These are phyloP conservation scores for Tuberolachnus salignus DNA, from an alignment of 2,888 invertebrate species.

Conservation along the genomic window DNA sequence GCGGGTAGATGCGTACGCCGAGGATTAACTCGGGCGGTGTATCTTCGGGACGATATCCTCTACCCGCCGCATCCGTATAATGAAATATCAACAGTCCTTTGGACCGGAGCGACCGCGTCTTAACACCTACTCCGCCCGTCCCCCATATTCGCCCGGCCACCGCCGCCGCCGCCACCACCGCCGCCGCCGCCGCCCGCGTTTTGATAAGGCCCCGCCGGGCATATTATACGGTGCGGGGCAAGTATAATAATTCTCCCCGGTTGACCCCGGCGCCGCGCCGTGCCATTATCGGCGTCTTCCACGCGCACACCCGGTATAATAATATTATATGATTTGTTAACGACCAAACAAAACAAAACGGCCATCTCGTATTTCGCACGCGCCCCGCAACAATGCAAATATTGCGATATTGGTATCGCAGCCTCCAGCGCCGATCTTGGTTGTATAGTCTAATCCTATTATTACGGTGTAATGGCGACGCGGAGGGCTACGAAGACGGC, in stretches of 20 bases:
- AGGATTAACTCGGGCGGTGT: constrained; percentile 39
- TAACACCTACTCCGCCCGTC: background rate
- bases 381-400: constrained; percentile 31
- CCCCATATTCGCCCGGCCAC: background rate
- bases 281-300: constrained; percentile 37
- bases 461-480: background rate
- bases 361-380: background rate
- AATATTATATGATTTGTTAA: constrained; percentile 32
- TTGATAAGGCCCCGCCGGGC: background rate
- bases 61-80: background rate
- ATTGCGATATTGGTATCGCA: constrained; percentile 35
- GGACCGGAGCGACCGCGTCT: constrained; percentile 47
- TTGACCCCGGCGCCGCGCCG: constrained; percentile 21
- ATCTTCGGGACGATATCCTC: constrained; percentile 30
- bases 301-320: background rate
- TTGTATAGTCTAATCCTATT: constrained; percentile 34
- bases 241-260: constrained; percentile 29
- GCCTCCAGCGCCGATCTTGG: background rate
- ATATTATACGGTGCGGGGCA: background rate
- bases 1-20: background rate
- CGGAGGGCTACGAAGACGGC: background rate
- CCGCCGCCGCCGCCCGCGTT: no score
- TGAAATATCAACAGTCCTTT: constrained; percentile 55
- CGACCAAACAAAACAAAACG: constrained; percentile 26
- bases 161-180: background rate